Evolutionary conservation across 30 jellyfish, hydroid and myxozoan species (phyloP).

Genomic region (Turritopsis dohrnii): DNA sequence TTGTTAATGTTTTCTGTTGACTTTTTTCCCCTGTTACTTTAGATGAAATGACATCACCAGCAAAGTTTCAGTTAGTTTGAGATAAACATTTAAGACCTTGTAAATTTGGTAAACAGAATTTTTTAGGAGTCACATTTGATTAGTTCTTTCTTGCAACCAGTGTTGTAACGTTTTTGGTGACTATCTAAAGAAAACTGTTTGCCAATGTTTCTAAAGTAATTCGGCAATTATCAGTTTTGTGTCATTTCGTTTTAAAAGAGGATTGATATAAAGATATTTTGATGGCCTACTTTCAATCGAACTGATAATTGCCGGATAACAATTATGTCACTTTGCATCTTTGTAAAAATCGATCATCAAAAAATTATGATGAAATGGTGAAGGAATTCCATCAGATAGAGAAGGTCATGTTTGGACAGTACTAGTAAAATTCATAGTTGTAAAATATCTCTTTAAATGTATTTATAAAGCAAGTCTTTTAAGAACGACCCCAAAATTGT

Average conservation of each 20-base stretch:
- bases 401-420: background rate
- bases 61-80: background rate
- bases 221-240: background rate
- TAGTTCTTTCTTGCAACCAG: background rate
- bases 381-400: background rate
- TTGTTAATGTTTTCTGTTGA: background rate
- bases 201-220: background rate
- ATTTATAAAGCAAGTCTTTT: background rate
- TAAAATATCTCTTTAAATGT: background rate
- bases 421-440: background rate
- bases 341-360: background rate
- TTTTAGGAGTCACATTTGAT: background rate
- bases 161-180: background rate
- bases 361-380: background rate
- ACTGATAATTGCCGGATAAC: background rate
- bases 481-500: background rate
- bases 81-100: background rate
- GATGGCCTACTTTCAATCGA: background rate
- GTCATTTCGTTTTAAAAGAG: background rate
- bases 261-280: background rate
- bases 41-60: constrained; percentile 1
- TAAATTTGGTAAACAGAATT: background rate
- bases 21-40: constrained; percentile 14
- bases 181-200: background rate
- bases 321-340: background rate